A percentile compares a stretch with the other conserved stretches of the same genome.
Evolutionary conservation across 2,113 vertebrate species (phyloP).

Genomic region (Gopherus evgoodei): DNA sequence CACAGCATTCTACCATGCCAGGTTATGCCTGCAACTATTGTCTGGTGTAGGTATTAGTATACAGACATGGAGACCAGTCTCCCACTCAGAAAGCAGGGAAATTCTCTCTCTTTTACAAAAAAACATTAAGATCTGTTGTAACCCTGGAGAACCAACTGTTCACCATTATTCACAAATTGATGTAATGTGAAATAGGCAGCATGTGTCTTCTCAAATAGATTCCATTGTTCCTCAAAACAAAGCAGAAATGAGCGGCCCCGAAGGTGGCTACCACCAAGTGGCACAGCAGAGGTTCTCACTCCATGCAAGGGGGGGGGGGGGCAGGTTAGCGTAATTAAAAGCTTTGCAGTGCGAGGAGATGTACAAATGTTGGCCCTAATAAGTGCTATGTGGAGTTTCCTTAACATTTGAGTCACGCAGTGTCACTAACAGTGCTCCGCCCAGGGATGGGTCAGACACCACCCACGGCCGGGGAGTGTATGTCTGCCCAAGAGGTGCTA

Average conservation of each 20-base stretch:
- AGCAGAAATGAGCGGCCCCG: background rate
- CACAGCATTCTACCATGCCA: background rate
- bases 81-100: background rate
- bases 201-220: background rate
- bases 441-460: background rate
- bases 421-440: background rate
- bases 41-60: background rate
- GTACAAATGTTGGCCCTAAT: background rate
- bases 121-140: background rate
- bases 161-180: too few relatives aligned
- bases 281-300: background rate
- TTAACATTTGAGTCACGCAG: background rate
- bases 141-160: background rate
- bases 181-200: background rate
- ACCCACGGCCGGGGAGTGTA: background rate
- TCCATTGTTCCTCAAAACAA: background rate
- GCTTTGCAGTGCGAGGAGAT: background rate
- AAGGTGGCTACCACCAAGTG: background rate
- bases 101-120: background rate
- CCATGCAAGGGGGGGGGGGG: background rate
- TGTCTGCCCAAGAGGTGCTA: background rate
- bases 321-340: background rate
- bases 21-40: background rate
- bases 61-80: background rate
- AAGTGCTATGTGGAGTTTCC: background rate